These are phyloP conservation scores for Drosophila pegasa DNA, from an alignment of 2,888 invertebrate genomes.

Conservation along the genomic window DNA sequence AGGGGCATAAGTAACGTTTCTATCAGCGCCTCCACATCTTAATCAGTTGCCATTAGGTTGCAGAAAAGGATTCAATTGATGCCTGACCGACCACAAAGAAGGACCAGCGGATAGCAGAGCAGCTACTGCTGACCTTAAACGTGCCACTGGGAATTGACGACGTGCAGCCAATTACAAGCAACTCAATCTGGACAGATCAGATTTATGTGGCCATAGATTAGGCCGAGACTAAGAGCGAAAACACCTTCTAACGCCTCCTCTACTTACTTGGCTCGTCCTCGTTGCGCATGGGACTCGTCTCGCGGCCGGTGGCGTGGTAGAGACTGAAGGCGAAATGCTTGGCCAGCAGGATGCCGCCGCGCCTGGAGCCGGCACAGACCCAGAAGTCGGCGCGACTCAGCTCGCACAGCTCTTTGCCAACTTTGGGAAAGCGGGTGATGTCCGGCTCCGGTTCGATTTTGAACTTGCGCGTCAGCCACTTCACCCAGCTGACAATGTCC, in stretches of 20 bases:
- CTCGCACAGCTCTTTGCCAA: conserved; percentile 87
- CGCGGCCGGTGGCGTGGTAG: conserved; percentile 87
- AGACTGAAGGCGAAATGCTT: conserved; percentile 87
- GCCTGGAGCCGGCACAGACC: conserved; percentile 85
- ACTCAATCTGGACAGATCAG: conserved; percentile 59
- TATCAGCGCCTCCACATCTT: conserved; percentile 69
- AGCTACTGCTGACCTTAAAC: conserved; percentile 42
- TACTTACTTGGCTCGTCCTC: conserved; percentile 85
- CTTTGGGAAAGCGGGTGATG: conserved; percentile 86
- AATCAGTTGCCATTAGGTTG: conserved; percentile 76
- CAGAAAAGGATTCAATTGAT: conserved; percentile 68
- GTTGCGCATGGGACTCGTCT: conserved; percentile 87
- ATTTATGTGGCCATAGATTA: conserved; percentile 69
- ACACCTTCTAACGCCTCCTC: background rate
- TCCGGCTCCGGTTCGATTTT: conserved; percentile 86
- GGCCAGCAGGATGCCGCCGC: conserved; percentile 86
- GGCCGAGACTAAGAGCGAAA: background rate
- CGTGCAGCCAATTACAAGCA: conserved; percentile 75
- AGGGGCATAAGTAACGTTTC: conserved; percentile 67
- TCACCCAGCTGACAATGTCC: conserved; percentile 88
- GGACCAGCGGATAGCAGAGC: conserved; percentile 3
- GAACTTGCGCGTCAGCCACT: conserved; percentile 88
- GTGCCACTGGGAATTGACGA: conserved; percentile 69
- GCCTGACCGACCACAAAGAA: conserved; percentile 68
- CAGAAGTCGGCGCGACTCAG: conserved; percentile 88